Evolutionary conservation across 2,113 vertebrate species (phyloP), one percentile per base, ranked within the genome.

Genomic region (Barnardius zonarius): DNA sequence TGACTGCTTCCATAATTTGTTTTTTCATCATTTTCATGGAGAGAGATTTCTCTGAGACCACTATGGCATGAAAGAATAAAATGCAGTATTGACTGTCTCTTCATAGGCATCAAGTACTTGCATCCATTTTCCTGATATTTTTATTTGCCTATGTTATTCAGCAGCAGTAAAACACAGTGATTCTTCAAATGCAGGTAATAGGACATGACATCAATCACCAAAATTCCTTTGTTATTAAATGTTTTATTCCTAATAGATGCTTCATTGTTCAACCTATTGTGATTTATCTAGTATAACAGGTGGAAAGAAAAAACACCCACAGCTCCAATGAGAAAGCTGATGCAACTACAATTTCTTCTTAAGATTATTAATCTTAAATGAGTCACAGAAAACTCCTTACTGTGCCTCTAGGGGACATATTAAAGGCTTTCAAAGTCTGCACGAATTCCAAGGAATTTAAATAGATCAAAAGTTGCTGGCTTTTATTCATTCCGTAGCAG

Each of bases 401-500:
- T 73, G 62, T 20, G 51, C 63, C 17, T 69, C 33, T 66, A 83
- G 35, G 31, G 31, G 13, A 85, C 25, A 63, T 77, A 55, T 9
- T 54, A 93, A 77, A 92, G 14, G 33, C 35, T 92, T 88, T 69
- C 73, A 82, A 95, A 83, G 12, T 62, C 51, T 88, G 76, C 28
- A 63, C 18, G 23, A 94, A 73, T 91, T 96, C 95, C 33, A 93
- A 90, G 28, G 73, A 72, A 78, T 91, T 90, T 92, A 74, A 95
- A 92, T 16, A 19, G 44, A 90, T 86, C 51, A 63, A 41, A 94
- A 83, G 30, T 54, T 77, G 33, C 52, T 91, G 84, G 57, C 19
- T 16, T 61, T 64, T 68, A 37, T 81, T 82, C 72, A 63, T 70
- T 84, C 35, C 28, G 31, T 41, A 84, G 55, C 37, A 75, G 35